These are phyloP conservation scores for Seriola rivoliana DNA, from an alignment of 2,113 vertebrate species.

Conservation along the genomic window DNA sequence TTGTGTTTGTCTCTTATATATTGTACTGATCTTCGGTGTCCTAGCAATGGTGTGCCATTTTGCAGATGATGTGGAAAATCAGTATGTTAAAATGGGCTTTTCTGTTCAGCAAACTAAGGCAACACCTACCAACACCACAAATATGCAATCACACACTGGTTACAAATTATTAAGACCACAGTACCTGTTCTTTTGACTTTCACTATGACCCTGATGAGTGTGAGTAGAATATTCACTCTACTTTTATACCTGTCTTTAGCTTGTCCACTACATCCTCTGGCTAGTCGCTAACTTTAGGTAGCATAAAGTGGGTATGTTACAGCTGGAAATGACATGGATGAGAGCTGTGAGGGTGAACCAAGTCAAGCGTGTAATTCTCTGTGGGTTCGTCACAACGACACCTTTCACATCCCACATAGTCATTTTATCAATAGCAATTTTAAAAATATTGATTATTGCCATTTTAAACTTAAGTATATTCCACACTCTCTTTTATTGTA, in stretches of 20 bases:
- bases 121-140: slow-evolving; percentile 14
- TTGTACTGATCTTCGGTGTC: slow-evolving; percentile 7
- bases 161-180: not conserved
- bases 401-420: not conserved
- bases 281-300: no score
- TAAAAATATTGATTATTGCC: not conserved
- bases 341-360: no score
- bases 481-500: not conserved
- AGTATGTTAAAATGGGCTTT: not conserved
- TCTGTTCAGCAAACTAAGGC: not conserved
- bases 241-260: not conserved
- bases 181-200: not conserved
- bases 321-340: no score
- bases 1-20: not conserved
- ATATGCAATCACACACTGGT: not conserved
- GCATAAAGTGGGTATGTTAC: not conserved
- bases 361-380: no score
- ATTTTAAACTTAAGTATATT: not conserved
- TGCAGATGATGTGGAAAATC: slow-evolving; percentile 7
- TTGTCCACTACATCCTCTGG: no score
- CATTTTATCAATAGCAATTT: not conserved
- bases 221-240: slow-evolving; percentile 2
- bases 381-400: no score
- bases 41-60: not conserved
- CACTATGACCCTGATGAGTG: not conserved